Evolutionary conservation across 2,888 invertebrate genomes (phyloP).

Genomic region (Zootermopsis nevadensis): DNA sequence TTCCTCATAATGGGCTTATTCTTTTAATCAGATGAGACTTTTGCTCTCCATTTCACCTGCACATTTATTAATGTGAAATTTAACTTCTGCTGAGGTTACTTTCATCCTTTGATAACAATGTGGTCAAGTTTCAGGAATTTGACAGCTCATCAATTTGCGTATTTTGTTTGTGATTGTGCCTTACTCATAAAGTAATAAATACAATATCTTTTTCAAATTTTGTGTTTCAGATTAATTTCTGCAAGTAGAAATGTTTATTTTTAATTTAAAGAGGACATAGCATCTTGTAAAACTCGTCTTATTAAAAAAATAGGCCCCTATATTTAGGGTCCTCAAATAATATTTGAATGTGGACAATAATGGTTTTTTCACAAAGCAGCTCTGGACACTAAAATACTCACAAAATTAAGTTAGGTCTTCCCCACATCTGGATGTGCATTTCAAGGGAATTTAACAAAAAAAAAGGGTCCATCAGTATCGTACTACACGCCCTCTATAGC

Average conservation of each 20-base stretch:
- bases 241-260: background rate
- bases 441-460: too few relatives aligned
- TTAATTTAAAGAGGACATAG: background rate
- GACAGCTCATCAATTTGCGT: background rate
- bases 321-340: background rate
- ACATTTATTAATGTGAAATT: background rate
- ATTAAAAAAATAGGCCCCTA: background rate
- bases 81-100: background rate
- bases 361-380: slow-evolving; percentile 3
- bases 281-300: background rate
- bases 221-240: background rate
- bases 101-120: background rate
- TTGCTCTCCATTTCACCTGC: background rate
- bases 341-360: slow-evolving; percentile 22
- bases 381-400: slow-evolving; percentile 18
- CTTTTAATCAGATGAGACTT: background rate
- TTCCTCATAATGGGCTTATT: background rate
- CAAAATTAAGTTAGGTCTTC: background rate
- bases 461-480: too few relatives aligned
- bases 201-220: background rate
- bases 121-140: background rate
- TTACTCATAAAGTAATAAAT: background rate
- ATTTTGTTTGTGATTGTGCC: slow-evolving; percentile 4
- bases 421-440: slow-evolving; percentile 31
- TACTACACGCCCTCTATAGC: too few relatives aligned